Base-by-base conservation (phyloP, 2,797 vertebrate species). In the Garrulus glandarius region DNA sequence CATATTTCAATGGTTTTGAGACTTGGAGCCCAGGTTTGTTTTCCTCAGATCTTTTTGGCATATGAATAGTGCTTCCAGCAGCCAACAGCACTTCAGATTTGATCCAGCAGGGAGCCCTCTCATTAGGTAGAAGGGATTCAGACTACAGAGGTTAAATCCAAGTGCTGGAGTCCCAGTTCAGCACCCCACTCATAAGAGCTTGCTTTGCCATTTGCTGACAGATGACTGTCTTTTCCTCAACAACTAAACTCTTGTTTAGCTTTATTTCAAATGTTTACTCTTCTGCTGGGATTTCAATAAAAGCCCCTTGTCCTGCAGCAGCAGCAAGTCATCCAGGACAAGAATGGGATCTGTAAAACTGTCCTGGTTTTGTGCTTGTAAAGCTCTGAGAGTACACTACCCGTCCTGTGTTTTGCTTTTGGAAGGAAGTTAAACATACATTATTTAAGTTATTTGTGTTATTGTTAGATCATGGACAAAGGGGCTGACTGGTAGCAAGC, bases 261-360 rank as follows among this genome's bases (percentile, higher is more conserved):
- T 95, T 96, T 89, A 92, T 92, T 95, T 95, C 60, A 87, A 94
- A 95, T 96, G 96, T 96, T 97, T 96, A 96, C 92, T 92, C 68
- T 95, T 89, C 85, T 75, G 52, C 80, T 87, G 85, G 41, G 84
- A 30, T 92, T 96, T 93, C 96, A 92, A 93, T 94, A 93, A 95
- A 94, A 96, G 93, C 50, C 80, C 70, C 86, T 96, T 95, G 75
- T 96, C 83, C 77, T 87, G 67, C 37, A 50, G 81, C 69, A 87
- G 87, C 71, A 91, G 70, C 91, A 70, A 95, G 87, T 72, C 49
- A 20, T 94, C 85, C 77, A 90, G 92, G 65, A 89, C 49, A 92
- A 92, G 83, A 95, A 92, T 49, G 64, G 74, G 74, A 39, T 96
- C 96, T 95, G 87, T 95, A 95, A 95, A 96, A 87, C 60, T 77